A percentile compares a stretch with the other conserved stretches of the same genome.
Conservation (phyloP, 92 coral and sea anemone genomes). For the Porites rus region DNA sequence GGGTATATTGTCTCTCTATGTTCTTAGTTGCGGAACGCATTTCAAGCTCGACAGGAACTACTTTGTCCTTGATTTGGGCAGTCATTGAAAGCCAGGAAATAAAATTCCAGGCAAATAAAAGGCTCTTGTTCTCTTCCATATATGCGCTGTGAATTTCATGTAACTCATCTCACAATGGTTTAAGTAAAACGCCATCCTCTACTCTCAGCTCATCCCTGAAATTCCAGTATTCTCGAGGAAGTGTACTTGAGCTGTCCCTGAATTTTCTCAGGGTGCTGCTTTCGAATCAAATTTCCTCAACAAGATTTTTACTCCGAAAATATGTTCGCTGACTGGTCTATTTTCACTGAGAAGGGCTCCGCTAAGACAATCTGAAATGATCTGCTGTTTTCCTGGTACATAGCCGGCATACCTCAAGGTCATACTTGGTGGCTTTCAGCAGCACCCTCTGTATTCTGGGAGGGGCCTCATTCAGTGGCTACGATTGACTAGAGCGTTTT, state of each 20-base stretch:
- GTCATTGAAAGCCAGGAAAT: conserved; percentile 1
- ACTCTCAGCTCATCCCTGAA: no score
- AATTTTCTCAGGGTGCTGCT: no score
- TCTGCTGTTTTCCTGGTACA: no score
- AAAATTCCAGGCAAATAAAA: neutral
- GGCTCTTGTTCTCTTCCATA: no score
- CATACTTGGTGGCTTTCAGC: neutral
- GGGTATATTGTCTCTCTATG: conserved; percentile 63
- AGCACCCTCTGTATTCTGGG: neutral
- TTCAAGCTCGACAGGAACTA: neutral
- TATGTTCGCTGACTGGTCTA: neutral
- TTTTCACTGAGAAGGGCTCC: neutral
- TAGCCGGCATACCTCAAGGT: neutral
- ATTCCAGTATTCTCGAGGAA: no score
- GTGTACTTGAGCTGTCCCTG: no score
- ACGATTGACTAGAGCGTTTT: neutral
- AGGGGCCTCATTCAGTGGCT: neutral
- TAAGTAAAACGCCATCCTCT: no score
- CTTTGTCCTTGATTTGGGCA: no score
- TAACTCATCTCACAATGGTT: no score
- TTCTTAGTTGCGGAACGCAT: neutral
- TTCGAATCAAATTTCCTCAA: neutral
- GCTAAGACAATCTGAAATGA: neutral
- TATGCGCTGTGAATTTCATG: no score
- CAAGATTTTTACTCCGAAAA: neutral